Base-by-base conservation (phyloP, 2,888 invertebrate species). In the Orthosia gothica region DNA sequence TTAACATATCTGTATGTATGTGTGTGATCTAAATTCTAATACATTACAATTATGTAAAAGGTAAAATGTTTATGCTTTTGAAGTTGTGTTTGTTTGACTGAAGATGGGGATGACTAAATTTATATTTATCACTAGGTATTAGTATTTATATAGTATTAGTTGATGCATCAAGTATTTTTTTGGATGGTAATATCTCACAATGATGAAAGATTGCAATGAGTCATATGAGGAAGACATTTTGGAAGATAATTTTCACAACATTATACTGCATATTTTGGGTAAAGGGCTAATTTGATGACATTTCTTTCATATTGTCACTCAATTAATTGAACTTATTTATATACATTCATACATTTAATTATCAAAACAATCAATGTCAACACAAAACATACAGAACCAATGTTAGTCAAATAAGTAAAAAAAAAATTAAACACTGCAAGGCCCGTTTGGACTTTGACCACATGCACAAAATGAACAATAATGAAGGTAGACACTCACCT, bases 401-500 rank as follows among this genome's bases (percentile, higher is more conserved):
- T 23, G 20, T 3, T 16, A 54, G 11, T 47, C n/a, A 58, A 40
- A 26, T n/a, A 55, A 57, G 61, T 26, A 23, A 26, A 61, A 54
- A 45, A 63, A 18, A 16, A 5, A 54, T 47, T 3, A 74, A 59
- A 58, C n/a, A 47, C 1, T 13, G 32, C 18, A 5, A 32, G 20
- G 23, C 40, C 18, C 23, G 23, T 18, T 74, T 78, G 75, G 67
- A 80, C 76, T 85, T 80, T 85, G 83, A 58, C 50, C 77, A 75
- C 47, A 79, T 54, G 57, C 16, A 57, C 50, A 78, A 66, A 63
- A 61, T 54, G 15, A 57, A 74, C 63, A 65, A 65, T 77, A 79
- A 80, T 89, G 90, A 85, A 89, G 89, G 91, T 89, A 91, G 87
- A 64, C 20, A 90, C 92, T 94, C 76, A 96, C 95, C 91, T 83